Conservation (phyloP, 2,888 invertebrate genomes). For the Leptinotarsa juncta region DNA sequence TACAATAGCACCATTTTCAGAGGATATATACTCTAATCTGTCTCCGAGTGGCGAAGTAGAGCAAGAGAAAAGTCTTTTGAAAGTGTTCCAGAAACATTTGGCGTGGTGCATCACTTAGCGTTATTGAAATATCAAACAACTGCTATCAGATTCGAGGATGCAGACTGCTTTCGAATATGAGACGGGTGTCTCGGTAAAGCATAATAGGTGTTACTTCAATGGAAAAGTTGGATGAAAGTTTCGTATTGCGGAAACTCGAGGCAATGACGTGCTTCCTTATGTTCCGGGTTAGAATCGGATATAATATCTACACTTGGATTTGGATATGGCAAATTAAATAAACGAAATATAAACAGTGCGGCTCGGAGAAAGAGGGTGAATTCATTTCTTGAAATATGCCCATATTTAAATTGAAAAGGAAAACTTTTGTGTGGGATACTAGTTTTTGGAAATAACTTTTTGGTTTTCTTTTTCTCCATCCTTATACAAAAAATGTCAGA, state of each 20-base stretch:
- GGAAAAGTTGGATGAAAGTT: not conserved
- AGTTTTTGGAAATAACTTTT: too few species aligned
- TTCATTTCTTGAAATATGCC: too few species aligned
- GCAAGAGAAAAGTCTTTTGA: slow-evolving; percentile 28
- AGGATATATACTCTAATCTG: slow-evolving; percentile 14
- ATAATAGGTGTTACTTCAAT: slow-evolving; percentile 23
- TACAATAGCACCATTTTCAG: not conserved
- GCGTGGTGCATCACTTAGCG: slow-evolving; percentile 53
- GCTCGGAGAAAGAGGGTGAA: too few species aligned
- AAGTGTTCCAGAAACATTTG: slow-evolving; percentile 39
- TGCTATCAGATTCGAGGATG: slow-evolving; percentile 44
- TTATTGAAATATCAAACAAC: slow-evolving; percentile 54
- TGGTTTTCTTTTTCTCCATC: too few species aligned
- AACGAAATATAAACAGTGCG: too few species aligned
- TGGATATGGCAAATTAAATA: too few species aligned
- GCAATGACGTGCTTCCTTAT: slow-evolving; percentile 27
- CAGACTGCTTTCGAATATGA: slow-evolving; percentile 34
- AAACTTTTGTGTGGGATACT: too few species aligned
- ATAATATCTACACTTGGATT: too few species aligned
- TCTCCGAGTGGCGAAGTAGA: slow-evolving; percentile 2
- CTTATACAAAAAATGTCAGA: too few species aligned
- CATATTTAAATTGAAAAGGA: too few species aligned
- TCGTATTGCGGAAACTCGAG: slow-evolving; percentile 14
- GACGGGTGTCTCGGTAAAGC: slow-evolving; percentile 22
- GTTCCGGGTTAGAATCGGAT: too few species aligned